Evolutionary conservation across 2,888 invertebrate species (phyloP), one percentile per base, ranked within the genome.

Genomic region (Folsomia candida): DNA sequence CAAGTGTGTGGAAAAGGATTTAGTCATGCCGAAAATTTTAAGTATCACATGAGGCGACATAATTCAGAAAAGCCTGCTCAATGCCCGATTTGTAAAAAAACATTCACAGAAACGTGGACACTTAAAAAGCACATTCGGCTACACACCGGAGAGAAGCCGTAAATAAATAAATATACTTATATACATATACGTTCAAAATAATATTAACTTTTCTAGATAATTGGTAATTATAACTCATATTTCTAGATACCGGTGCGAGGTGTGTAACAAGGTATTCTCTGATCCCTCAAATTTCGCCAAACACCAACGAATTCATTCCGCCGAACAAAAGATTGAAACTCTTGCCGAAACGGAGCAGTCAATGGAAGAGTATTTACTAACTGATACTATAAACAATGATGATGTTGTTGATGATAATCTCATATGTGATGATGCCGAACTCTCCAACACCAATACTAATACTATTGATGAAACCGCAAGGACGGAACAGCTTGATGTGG

Each of bases 241-340:
- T n/a, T n/a, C n/a, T n/a, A n/a, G n/a, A 18, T 67, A 61, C 26
- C 18, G 47, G n/a, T 68, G 68, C 24, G 24, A 28, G 22, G 2
- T 47, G 2, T 78, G 78, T 64, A 67, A 68, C 0, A 75, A 75
- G 61, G 37, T 54, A 29, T 61, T 47, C 18, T 24, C 54, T 18
- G 91, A 92, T 83, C 87, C 88, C 78, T 90, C 91, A 37, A 92
- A 91, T 84, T 86, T 91, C 70, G 87, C 87, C 20, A 90, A 89
- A 81, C 90, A 90, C 80, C 87, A 86, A 81, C 88, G 86, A 83
- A 86, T 86, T 20, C 78, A 78, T 57, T 14, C 61, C 3, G 24
- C 24, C 28, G 60, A 24, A 27, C 28, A 57, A 37, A 24, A 54
- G 58, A 26, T 65, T 6, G 51, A 70, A 67, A 29, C 54, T 59